Evolutionary conservation across 2,113 vertebrate genomes (phyloP).

Genomic region (Caretta caretta): DNA sequence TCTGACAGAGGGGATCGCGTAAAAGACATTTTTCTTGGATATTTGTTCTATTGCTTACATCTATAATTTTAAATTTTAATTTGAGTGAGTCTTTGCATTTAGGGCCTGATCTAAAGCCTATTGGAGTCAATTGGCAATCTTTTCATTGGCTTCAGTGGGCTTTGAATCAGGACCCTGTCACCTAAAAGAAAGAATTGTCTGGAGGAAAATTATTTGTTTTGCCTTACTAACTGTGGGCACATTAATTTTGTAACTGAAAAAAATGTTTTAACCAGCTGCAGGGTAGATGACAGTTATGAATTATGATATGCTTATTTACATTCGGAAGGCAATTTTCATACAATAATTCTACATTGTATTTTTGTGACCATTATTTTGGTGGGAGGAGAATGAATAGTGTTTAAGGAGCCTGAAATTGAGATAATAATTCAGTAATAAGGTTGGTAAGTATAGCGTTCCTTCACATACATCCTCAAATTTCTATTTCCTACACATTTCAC

Average conservation of each 20-base stretch:
- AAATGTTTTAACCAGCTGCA: not conserved
- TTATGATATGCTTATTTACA: not conserved
- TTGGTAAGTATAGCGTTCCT: slow-evolving; percentile 6
- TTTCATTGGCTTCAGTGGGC: not conserved
- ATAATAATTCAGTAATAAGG: slow-evolving; percentile 22
- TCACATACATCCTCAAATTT: not conserved
- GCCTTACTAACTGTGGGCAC: not conserved
- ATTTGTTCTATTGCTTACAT: not conserved
- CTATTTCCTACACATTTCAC: rapidly evolving
- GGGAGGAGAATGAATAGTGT: not conserved
- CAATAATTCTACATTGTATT: slow-evolving; percentile 27
- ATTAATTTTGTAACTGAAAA: not conserved
- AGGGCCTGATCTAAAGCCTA: not conserved
- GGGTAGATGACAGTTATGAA: not conserved
- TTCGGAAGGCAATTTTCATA: slow-evolving; percentile 4
- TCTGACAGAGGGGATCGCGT: not conserved
- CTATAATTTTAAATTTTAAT: not conserved
- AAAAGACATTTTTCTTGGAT: not conserved
- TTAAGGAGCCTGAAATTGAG: not conserved
- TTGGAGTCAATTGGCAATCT: not conserved
- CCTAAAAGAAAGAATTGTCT: not conserved
- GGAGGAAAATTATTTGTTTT: not conserved
- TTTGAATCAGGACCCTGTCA: not conserved
- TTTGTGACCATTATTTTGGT: not conserved
- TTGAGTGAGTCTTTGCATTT: not conserved